phyloP scores from a whole-genome alignment of 2,888 invertebrate genomes.

The Macrosoma leucophasiata region DNA sequence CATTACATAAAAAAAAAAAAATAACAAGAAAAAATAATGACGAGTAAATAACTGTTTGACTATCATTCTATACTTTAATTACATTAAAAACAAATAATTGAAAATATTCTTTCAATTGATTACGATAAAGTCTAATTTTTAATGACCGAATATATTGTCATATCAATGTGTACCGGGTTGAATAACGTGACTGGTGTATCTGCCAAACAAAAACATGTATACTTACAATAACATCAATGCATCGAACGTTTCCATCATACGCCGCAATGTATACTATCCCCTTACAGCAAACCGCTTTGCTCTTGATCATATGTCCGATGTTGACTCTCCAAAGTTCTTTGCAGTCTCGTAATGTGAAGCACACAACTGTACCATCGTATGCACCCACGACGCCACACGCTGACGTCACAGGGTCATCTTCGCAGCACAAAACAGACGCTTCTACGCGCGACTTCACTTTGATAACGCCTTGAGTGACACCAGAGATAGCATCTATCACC shows the following conservation, averaged over 20 bases:
- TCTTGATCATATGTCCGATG: slow-evolving; percentile 80
- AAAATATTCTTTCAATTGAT: too few relatives aligned
- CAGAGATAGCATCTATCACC: slow-evolving; percentile 74
- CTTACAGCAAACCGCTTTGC: slow-evolving; percentile 54
- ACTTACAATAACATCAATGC: slow-evolving; percentile 71
- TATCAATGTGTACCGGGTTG: not conserved
- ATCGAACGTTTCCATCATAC: slow-evolving; percentile 81
- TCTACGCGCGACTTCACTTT: slow-evolving; percentile 83
- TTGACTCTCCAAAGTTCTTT: slow-evolving; percentile 77
- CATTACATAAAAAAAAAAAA: too few relatives aligned
- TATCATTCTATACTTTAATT: too few relatives aligned
- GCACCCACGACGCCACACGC: slow-evolving; percentile 82
- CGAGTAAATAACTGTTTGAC: too few relatives aligned
- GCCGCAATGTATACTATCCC: slow-evolving; percentile 79
- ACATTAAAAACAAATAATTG: too few relatives aligned
- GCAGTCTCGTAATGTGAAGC: slow-evolving; percentile 73
- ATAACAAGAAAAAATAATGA: too few relatives aligned
- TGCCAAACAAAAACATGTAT: slow-evolving; percentile 3
- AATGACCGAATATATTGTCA: not conserved
- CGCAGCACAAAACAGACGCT: slow-evolving; percentile 73
- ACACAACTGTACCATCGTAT: slow-evolving; percentile 84
- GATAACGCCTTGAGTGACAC: slow-evolving; percentile 62
- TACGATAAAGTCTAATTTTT: slow-evolving; percentile 2
- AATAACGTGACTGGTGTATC: not conserved
- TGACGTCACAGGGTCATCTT: slow-evolving; percentile 27